Percentiles rank a stretch among this genome's conserved stretches.
Conservation (phyloP, 2,113 vertebrate genomes). For the Diadophis punctatus region DNA sequence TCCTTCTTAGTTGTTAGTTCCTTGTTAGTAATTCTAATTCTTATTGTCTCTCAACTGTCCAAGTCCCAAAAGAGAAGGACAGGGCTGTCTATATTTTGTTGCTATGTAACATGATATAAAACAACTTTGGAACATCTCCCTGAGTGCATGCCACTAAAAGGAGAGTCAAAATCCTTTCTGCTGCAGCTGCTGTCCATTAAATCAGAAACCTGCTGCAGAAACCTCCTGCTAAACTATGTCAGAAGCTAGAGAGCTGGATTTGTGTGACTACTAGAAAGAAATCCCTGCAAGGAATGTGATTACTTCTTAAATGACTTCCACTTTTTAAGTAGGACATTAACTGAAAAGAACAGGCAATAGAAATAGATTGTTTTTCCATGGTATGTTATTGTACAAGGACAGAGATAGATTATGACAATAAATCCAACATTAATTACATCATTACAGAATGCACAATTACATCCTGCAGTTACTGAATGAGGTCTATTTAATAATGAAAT, state of each 20-base stretch:
- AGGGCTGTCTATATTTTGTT: constrained; percentile 52
- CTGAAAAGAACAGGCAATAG: neutral
- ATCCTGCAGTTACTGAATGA: neutral
- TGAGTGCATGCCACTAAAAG: constrained; percentile 46
- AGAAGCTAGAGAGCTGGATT: constrained; percentile 32
- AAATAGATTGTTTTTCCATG: neutral
- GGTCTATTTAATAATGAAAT: neutral
- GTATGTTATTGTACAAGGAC: neutral
- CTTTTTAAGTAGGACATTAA: constrained; percentile 7
- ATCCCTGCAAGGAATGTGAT: neutral
- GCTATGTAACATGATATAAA: constrained; percentile 68
- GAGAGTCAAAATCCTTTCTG: constrained; percentile 51
- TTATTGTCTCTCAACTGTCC: constrained; percentile 28
- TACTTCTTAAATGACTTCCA: neutral
- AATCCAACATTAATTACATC: neutral
- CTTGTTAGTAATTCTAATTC: constrained; percentile 52
- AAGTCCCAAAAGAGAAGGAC: constrained; percentile 10
- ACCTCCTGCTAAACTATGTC: constrained; percentile 10
- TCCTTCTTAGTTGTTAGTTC: constrained; percentile 48
- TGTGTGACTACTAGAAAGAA: constrained; percentile 4
- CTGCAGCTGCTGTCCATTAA: constrained; percentile 66
- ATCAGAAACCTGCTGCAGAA: constrained; percentile 58
- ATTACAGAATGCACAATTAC: fast-evolving
- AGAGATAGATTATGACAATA: neutral
- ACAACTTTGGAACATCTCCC: constrained; percentile 52